Conservation (phyloP, 2,888 invertebrate genomes). For the Dasypolia templi region DNA sequence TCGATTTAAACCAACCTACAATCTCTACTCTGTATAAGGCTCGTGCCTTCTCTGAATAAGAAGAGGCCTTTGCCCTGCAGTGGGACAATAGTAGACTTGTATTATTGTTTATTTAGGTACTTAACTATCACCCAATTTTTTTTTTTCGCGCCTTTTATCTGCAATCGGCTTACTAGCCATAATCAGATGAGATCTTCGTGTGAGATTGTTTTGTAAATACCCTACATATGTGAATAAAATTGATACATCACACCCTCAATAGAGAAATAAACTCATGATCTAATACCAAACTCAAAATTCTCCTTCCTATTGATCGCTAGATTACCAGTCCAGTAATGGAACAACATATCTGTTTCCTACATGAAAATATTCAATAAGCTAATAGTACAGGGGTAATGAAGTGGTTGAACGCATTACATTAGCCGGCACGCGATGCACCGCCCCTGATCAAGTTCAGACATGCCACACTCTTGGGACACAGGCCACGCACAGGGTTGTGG, state of each 20-base stretch:
- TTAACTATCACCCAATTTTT: too few relatives aligned
- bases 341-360: conserved; percentile 23
- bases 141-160: too few relatives aligned
- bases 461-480: conserved; percentile 57
- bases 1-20: not conserved
- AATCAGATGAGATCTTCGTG: too few relatives aligned
- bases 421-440: conserved; percentile 64
- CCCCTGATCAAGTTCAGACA: conserved; percentile 48
- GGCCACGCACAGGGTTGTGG: conserved; percentile 35
- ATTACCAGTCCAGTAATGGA: conserved; percentile 19
- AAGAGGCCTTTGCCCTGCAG: not conserved
- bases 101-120: not conserved
- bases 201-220: too few relatives aligned
- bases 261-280: not conserved
- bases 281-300: not conserved
- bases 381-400: conserved; percentile 50
- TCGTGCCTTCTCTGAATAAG: not conserved
- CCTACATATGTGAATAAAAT: too few relatives aligned
- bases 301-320: not conserved
- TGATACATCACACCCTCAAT: too few relatives aligned
- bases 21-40: not conserved
- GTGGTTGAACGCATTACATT: conserved; percentile 57
- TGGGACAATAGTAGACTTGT: not conserved
- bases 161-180: too few relatives aligned
- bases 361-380: conserved; percentile 55